Percentiles rank a stretch among this genome's conserved stretches.
phyloP scores from a whole-genome alignment of 2,797 vertebrate genomes.

The Notolepis coatsorum region DNA sequence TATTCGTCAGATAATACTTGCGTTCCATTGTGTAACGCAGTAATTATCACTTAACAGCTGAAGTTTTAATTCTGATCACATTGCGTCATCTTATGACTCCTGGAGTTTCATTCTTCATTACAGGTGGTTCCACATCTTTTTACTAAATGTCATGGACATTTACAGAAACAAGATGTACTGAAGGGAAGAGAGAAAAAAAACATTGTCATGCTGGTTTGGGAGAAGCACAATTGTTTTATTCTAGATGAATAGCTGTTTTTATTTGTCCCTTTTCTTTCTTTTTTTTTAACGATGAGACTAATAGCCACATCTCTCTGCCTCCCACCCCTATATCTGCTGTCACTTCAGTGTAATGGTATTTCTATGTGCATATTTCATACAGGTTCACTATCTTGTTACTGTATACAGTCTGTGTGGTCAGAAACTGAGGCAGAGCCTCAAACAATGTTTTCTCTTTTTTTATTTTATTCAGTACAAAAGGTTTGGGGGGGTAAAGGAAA shows the following conservation, averaged over 20 bases:
- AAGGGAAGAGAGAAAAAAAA: slow-evolving; percentile 59
- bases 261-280: slow-evolving; percentile 59
- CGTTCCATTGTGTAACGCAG: slow-evolving; percentile 28
- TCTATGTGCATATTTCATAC: slow-evolving; percentile 83
- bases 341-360: slow-evolving; percentile 83
- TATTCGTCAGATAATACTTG: slow-evolving; percentile 40
- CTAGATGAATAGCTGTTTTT: slow-evolving; percentile 81
- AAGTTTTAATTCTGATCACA: slow-evolving; percentile 31
- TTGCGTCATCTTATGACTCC: slow-evolving; percentile 34
- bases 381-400: slow-evolving; percentile 88
- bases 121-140: slow-evolving; percentile 59
- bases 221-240: slow-evolving; percentile 87
- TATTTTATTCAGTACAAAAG: slow-evolving; percentile 75
- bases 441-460: slow-evolving; percentile 76
- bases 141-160: slow-evolving; percentile 58
- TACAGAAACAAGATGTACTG: slow-evolving; percentile 67
- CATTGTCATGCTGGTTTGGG: slow-evolving; percentile 73
- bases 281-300: slow-evolving; percentile 72
- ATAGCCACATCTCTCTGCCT: slow-evolving; percentile 79
- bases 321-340: slow-evolving; percentile 85
- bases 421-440: slow-evolving; percentile 92
- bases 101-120: slow-evolving; percentile 54
- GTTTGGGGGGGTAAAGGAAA: slow-evolving; percentile 66
- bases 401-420: slow-evolving; percentile 89
- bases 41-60: slow-evolving; percentile 36